A percentile compares a stretch with the other conserved stretches of the same genome.
These are phyloP conservation scores for Fragum sueziense DNA, from an alignment of 2,888 invertebrate species.

Conservation along the genomic window DNA sequence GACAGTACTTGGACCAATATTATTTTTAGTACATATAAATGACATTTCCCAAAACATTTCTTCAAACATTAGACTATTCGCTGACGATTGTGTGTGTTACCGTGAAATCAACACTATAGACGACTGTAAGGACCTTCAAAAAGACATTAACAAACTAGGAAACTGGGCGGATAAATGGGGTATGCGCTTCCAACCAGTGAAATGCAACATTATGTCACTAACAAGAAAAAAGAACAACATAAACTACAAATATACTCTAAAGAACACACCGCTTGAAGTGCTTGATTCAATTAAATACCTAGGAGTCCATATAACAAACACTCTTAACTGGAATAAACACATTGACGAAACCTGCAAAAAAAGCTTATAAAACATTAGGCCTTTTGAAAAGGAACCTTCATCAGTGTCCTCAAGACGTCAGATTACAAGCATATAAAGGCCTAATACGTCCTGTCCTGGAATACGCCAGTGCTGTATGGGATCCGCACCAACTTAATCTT, in stretches of 20 bases:
- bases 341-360: neutral
- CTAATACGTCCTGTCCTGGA: neutral
- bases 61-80: neutral
- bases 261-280: neutral
- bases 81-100: too few species aligned
- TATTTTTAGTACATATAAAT: neutral
- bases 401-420: neutral
- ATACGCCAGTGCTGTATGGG: neutral
- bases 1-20: neutral
- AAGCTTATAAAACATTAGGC: neutral
- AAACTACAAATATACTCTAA: neutral
- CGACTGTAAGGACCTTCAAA: too few species aligned
- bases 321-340: neutral
- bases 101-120: too few species aligned
- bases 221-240: neutral
- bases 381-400: neutral
- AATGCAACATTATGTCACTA: neutral
- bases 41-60: neutral
- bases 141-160: too few species aligned
- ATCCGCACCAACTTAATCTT: neutral
- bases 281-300: neutral
- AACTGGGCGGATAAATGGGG: neutral
- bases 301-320: neutral
- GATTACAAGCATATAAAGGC: neutral
- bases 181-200: neutral